phyloP scores from a whole-genome alignment of 92 coral and sea anemone species.

The Blastomussa wellsi region DNA sequence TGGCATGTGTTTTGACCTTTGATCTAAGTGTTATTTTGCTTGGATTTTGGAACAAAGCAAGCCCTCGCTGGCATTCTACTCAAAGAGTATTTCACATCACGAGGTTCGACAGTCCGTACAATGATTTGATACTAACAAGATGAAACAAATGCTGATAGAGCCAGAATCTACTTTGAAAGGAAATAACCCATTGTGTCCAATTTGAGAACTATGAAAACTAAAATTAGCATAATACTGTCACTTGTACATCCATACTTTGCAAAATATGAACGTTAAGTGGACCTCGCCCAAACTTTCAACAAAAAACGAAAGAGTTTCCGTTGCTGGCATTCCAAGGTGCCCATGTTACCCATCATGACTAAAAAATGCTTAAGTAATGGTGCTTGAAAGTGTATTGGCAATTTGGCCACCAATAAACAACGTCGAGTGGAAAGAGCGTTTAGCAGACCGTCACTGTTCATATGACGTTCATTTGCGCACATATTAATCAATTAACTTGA shows the following conservation, averaged over 20 bases:
- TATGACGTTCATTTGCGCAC: conserved; percentile 28
- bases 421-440: conserved; percentile 9
- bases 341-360: not conserved
- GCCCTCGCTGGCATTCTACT: conserved; percentile 6
- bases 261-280: conserved; percentile 38
- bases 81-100: not conserved
- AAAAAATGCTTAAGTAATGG: conserved; percentile 7
- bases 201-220: not conserved
- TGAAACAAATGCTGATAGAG: not conserved
- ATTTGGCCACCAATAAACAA: conserved; percentile 33
- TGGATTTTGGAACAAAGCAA: conserved; percentile 17
- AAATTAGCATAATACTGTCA: conserved; percentile 8
- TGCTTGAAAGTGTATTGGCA: not conserved
- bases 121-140: not conserved
- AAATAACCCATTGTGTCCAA: not conserved
- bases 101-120: not conserved
- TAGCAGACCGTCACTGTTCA: conserved; percentile 30
- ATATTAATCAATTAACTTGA: conserved; percentile 46
- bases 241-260: conserved; percentile 1
- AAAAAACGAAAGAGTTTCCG: conserved; percentile 35
- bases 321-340: conserved; percentile 25
- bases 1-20: conserved; percentile 40
- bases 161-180: conserved; percentile 9
- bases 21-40: conserved; percentile 21
- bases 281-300: conserved; percentile 50